phyloP scores from a whole-genome alignment of 2,797 vertebrate genomes.

The Schizopygopsis pylzovi region DNA sequence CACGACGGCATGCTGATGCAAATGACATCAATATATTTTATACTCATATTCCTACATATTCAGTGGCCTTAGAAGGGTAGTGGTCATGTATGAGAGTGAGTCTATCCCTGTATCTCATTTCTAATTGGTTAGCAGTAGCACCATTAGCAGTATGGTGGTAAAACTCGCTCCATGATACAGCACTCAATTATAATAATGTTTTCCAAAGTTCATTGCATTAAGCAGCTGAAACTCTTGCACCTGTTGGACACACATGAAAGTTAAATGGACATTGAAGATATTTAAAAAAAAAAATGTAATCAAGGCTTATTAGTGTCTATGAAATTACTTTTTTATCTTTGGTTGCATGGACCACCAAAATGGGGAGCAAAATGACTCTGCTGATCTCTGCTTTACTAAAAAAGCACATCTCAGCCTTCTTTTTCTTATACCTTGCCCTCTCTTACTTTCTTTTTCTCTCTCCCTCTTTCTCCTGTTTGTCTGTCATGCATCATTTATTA shows the following conservation, averaged over 20 bases:
- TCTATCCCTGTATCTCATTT: neutral
- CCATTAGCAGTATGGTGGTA: slow-evolving; percentile 3
- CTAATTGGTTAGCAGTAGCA: neutral
- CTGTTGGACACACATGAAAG: neutral
- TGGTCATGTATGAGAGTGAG: neutral
- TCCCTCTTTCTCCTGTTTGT: slow-evolving; percentile 78
- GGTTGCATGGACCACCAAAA: slow-evolving; percentile 19
- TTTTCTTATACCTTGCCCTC: slow-evolving; percentile 78
- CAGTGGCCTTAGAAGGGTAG: neutral
- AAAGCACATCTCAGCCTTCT: slow-evolving; percentile 68
- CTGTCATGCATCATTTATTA: slow-evolving; percentile 64
- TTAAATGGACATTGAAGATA: neutral
- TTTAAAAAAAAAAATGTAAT: neutral
- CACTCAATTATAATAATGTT: neutral
- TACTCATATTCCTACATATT: neutral
- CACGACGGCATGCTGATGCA: neutral
- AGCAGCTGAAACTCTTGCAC: slow-evolving; percentile 17
- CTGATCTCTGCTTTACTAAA: slow-evolving; percentile 63
- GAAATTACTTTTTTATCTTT: neutral
- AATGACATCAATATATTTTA: neutral
- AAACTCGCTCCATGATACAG: neutral
- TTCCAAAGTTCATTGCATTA: neutral
- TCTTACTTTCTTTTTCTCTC: slow-evolving; percentile 69
- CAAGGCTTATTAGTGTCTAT: neutral
- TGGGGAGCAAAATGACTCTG: slow-evolving; percentile 45